Evolutionary conservation across 2,888 invertebrate genomes (phyloP), one percentile per base, ranked within the genome.

Genomic region (Halocaridina rubra): DNA sequence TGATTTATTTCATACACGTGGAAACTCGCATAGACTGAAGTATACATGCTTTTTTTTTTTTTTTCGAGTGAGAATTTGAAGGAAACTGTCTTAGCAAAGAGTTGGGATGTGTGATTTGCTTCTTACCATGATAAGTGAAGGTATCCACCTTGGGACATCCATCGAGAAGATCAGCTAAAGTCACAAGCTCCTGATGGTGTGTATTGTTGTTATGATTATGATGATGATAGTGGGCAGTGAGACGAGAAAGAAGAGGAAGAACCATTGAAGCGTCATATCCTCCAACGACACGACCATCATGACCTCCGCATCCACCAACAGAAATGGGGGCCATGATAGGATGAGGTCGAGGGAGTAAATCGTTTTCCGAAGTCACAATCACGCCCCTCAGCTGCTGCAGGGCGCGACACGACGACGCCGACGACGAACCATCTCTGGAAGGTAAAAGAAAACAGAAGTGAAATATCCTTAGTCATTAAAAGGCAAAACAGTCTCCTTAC

Each of bases 361-460:
- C 10, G 78, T 27, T 39, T 24, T 78, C 78, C 33, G 29, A 24
- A 71, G 71, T 72, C 19, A 82, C 72, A 7, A 71, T 59, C n/a
- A n/a, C n/a, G 8, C 82, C 72, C 39, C 77, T 82, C 72, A 82
- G 71, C 71, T 82, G 82, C 64, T 82, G 82, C 2, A 78, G 71
- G 22, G 82, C 67, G 8, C 77, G 77, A 13, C 82, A 82, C 59
- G 78, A 33, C 22, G 78, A 27, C 61, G 53, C n/a, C 59, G 78
- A 33, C 22, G 78, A 27, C 61, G 53, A 19, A 53, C 78, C 82
- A 61, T 71, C 81, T 75, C 81, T 81, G 81, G 67, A 64, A 5
- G 24, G 27, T 3, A 30, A 19, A 30, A 27, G 7, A 13, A n/a
- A 7, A 22, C 4, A 1, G 24, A 22, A 3, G 24, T 1, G 3